phyloP scores from a whole-genome alignment of 2,888 invertebrate species.

The Cheilosia scutellata region DNA sequence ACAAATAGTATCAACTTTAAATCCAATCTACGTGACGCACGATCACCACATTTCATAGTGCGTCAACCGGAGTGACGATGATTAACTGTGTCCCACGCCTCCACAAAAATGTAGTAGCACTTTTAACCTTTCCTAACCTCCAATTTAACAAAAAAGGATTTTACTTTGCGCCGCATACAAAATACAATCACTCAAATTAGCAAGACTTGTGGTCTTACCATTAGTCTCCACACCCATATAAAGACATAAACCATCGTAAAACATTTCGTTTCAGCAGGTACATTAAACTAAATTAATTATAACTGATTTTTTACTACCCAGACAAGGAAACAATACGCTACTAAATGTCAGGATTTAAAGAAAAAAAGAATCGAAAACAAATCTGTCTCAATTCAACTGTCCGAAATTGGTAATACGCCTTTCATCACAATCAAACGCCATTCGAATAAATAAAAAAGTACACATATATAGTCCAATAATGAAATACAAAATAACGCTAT shows the following conservation, averaged over 20 bases:
- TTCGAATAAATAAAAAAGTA: constrained; percentile 49
- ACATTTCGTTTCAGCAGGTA: constrained; percentile 31
- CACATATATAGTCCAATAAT: constrained; percentile 25
- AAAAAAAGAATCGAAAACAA: constrained; percentile 27
- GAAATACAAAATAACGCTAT: no score
- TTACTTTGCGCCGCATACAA: constrained; percentile 13
- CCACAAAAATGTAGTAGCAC: neutral
- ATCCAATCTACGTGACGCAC: neutral
- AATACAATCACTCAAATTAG: neutral
- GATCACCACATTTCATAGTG: neutral
- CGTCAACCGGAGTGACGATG: neutral
- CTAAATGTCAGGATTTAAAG: constrained; percentile 48
- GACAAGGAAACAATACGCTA: constrained; percentile 42
- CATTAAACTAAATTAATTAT: constrained; percentile 48
- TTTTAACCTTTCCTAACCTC: neutral
- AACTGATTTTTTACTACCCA: neutral
- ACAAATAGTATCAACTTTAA: no score
- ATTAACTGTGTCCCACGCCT: neutral
- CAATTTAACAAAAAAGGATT: constrained; percentile 30
- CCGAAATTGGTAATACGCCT: constrained; percentile 65
- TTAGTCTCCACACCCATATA: constrained; percentile 29
- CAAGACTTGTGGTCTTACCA: constrained; percentile 13
- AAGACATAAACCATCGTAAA: neutral
- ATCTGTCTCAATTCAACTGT: constrained; percentile 43
- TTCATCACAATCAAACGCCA: constrained; percentile 65